Conservation (phyloP, 2,113 vertebrate species). For the Pluvialis apricaria region DNA sequence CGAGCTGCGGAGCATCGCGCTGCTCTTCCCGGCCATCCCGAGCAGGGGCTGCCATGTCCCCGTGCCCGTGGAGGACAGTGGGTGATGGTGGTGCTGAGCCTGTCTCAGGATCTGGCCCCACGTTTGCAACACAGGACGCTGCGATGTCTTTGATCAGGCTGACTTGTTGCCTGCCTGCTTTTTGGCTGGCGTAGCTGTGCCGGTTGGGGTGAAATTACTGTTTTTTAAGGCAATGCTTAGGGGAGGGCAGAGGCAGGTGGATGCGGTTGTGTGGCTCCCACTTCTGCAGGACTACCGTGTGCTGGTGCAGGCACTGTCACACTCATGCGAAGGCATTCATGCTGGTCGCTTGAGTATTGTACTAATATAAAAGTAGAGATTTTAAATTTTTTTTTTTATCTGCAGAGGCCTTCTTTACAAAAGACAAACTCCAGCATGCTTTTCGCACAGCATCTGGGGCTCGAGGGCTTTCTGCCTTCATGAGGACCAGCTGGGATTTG, state of each 20-base stretch:
- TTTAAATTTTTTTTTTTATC: background rate
- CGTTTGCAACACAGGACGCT: rapidly evolving
- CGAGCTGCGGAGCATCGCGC: rapidly evolving
- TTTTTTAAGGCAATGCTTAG: rapidly evolving
- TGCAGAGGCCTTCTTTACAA: background rate
- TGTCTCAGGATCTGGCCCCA: rapidly evolving
- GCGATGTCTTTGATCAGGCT: rapidly evolving
- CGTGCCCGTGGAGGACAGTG: rapidly evolving
- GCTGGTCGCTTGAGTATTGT: background rate
- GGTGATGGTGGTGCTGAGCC: background rate
- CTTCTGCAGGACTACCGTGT: background rate
- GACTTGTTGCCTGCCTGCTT: background rate
- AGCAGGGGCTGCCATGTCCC: rapidly evolving
- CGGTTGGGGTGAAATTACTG: background rate
- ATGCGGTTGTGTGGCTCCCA: background rate
- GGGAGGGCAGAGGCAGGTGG: background rate
- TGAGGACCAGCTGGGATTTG: background rate
- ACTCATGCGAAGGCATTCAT: rapidly evolving
- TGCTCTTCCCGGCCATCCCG: rapidly evolving
- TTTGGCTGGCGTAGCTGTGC: background rate
- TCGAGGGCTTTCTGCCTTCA: background rate
- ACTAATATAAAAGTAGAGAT: background rate
- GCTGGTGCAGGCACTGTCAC: background rate
- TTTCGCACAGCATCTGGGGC: background rate
- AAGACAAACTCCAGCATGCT: rapidly evolving